phyloP scores from a whole-genome alignment of 2,113 vertebrate genomes.

The Sceloporus undulatus region DNA sequence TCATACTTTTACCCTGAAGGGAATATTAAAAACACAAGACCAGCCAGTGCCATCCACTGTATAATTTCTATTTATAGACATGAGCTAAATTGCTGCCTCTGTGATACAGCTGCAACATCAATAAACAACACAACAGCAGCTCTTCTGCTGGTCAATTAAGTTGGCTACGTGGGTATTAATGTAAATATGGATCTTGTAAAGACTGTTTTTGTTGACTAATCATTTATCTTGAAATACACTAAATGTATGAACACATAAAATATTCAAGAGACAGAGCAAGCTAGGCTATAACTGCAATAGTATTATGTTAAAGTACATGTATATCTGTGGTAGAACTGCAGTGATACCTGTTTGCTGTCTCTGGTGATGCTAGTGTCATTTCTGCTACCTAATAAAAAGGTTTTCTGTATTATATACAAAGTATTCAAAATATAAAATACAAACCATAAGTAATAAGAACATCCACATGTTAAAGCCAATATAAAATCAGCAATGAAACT shows the following conservation, averaged over 20 bases:
- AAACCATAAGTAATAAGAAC: no score
- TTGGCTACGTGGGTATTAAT: constrained; percentile 68
- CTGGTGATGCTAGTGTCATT: no score
- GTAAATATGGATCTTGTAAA: constrained; percentile 62
- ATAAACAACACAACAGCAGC: constrained; percentile 56
- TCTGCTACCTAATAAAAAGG: no score
- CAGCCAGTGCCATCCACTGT: constrained; percentile 59
- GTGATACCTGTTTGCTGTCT: no score
- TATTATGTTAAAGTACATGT: constrained; percentile 1
- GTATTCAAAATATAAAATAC: no score
- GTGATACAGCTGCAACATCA: constrained; percentile 69
- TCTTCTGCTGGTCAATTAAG: constrained; percentile 65
- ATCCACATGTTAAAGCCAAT: no score
- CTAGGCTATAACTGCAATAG: constrained; percentile 1
- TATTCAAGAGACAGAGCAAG: background rate
- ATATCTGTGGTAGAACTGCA: background rate
- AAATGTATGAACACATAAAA: constrained; percentile 28
- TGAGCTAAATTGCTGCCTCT: constrained; percentile 71
- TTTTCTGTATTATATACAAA: no score
- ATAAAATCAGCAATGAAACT: no score
- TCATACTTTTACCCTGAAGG: constrained; percentile 74
- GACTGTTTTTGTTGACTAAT: constrained; percentile 63
- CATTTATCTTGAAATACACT: constrained; percentile 45
- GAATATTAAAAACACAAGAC: constrained; percentile 77
- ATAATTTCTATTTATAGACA: constrained; percentile 76